Base-by-base conservation (phyloP, 2,113 vertebrate species). In the Myocastor coypus region DNA sequence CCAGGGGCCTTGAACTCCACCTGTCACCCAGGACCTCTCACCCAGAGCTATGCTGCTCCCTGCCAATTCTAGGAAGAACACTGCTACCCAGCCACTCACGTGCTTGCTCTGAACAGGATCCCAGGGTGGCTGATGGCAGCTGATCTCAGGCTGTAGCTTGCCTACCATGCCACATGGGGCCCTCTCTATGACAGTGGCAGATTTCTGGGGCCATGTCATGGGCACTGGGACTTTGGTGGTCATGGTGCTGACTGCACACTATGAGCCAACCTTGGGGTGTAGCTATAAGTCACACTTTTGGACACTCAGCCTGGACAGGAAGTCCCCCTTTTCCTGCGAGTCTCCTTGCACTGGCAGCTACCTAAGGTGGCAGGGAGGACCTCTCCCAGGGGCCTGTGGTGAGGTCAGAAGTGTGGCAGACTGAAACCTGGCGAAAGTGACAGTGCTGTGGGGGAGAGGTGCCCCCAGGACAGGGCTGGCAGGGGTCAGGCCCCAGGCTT, bases 201-300 rank as follows among this genome's bases (percentile, higher is more conserved):
- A 14, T 13, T 2, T 0, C 13, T 12, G 12, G 59, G 46, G 26
- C 0, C 0, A 40, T 59, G 81, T 71, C 19, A 7, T 17, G 78
- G 63, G 42, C 50, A 20, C 30, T 69, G 81, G 19, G 64, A 64
- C 63, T 87, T 89, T n/a, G 55, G 50, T 87, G 87, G 75, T 57
- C 57, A 92, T 83, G 50, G 37, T 89, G 89, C 57, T 78, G 78
- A 69, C 89, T 78, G 92, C 34, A 82, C 68, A 69, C 32, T 87
- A 7, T 89, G 94, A 96, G 57, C 96, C 94, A 92, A 11, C 40
- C 16, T 87, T 6, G 61, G 59, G 59, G 28, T 50, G 73, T 66
- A 52, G 50, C 75, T 89, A 14, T 19, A 37, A 30, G 11, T 50
- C 57, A 26, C 5, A 42, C 61, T 87, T 86, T 69, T 73, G 30